phyloP scores from a whole-genome alignment of 1,140 invertebrate genomes.

The Cylas formicarius region DNA sequence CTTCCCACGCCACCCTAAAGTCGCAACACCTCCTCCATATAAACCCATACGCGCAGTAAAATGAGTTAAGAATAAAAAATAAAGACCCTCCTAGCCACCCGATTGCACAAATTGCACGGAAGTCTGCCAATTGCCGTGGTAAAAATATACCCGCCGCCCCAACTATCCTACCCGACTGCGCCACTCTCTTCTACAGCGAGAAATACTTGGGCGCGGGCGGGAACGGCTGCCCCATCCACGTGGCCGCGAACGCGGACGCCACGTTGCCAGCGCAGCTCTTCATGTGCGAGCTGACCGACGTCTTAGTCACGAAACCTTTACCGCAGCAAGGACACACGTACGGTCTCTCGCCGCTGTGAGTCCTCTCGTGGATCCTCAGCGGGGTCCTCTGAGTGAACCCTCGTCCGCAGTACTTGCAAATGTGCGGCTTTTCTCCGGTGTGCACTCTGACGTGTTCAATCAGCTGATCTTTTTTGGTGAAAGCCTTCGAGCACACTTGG shows the following conservation, averaged over 20 bases:
- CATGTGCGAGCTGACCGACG: constrained; percentile 53
- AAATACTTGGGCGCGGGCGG: constrained; percentile 7
- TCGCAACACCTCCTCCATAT: too few species aligned
- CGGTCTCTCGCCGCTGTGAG: constrained; percentile 68
- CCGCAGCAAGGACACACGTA: constrained; percentile 63
- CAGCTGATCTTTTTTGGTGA: constrained; percentile 56
- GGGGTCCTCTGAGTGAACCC: constrained; percentile 70
- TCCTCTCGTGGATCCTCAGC: constrained; percentile 48
- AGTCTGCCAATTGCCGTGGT: too few species aligned
- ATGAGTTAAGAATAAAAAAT: too few species aligned
- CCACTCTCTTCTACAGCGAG: constrained; percentile 1
- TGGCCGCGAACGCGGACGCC: constrained; percentile 13
- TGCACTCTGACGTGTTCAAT: constrained; percentile 57
- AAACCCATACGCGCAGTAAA: too few species aligned
- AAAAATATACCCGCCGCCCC: too few species aligned
- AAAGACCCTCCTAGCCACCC: too few species aligned
- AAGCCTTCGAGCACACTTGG: constrained; percentile 57
- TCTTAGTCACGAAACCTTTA: constrained; percentile 57
- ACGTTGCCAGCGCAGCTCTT: constrained; percentile 40
- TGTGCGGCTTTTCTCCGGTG: constrained; percentile 58
- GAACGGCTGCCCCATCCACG: constrained; percentile 20
- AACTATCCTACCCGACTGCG: too few species aligned
- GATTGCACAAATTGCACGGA: too few species aligned
- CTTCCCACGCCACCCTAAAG: too few species aligned
- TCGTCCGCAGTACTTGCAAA: constrained; percentile 63